Evolutionary conservation across 2,797 vertebrate species (phyloP), one percentile per base, ranked within the genome.

Genomic region (Argyrosomus regius): DNA sequence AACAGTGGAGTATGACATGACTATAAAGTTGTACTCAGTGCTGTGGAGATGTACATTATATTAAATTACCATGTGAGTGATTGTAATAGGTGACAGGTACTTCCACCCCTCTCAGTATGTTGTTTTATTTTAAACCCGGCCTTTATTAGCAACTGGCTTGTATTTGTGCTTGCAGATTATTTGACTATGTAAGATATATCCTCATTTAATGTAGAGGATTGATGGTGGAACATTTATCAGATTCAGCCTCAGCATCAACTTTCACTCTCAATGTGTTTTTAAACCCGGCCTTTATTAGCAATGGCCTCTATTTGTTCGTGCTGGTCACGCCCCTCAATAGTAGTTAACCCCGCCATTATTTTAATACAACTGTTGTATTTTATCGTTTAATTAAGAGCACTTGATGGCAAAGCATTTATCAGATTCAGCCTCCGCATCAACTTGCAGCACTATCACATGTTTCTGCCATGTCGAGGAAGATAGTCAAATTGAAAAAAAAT

Each of bases 401-500:
- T 52, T 70, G 31, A 20, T 22, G 28, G 18, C 0, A 0, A 46
- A 48, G 10, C 9, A 12, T 65, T 49, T 49, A 58, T 65, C 35
- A 41, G 48, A 58, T 63, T 63, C 56, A 39, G 20, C 45, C 4
- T 50, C 43, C 16, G 39, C 50, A 45, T 49, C 17, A 50, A n/a
- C 26, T 28, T 53, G 31, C 48, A 68, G 49, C 20, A 1, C 56
- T 20, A 14, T 39, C 35, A 58, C 52, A 43, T 26, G 65, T 35
- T 64, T 54, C 66, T 56, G 28, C n/a, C 3, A 10, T 18, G 4
- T 46, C 49, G n/a, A 68, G 17, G 46, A 67, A 39, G 31, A 49
- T 45, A n/a, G 72, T 52, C 56, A 28, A 43, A 68, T 18, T 7
- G 41, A 49, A 71, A 17, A 64, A 39, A 56, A 48, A 49, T 45